Conservation (phyloP, 64 coral and sea anemone species). For the Hydrozoanthus tunicans region DNA sequence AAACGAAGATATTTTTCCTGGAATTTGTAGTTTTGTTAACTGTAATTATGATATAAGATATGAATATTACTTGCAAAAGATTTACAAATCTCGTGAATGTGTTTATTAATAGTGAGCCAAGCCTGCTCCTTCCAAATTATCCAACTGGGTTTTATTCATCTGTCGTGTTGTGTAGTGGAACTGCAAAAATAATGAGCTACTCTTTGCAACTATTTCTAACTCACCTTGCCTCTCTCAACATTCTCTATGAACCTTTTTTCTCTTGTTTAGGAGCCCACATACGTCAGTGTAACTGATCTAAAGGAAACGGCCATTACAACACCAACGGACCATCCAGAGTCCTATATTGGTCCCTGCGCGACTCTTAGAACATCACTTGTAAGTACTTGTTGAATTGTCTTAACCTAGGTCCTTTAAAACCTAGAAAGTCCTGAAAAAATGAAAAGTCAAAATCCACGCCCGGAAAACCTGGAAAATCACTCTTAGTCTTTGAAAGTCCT, state of each 20-base stretch:
- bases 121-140: no score
- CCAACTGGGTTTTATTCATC: no score
- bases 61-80: no score
- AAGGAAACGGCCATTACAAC: constrained; percentile 14
- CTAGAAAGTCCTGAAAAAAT: neutral
- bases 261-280: constrained; percentile 10
- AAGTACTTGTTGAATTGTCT: neutral
- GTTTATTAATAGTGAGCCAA: no score
- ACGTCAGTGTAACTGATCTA: neutral
- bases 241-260: neutral
- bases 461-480: no score
- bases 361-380: constrained; percentile 21
- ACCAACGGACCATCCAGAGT: constrained; percentile 6
- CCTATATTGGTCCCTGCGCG: constrained; percentile 21
- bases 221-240: neutral
- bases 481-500: no score
- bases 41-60: no score
- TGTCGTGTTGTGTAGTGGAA: no score
- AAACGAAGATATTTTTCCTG: no score
- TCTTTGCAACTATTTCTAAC: neutral
- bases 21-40: no score
- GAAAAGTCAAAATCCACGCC: neutral
- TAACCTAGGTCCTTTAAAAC: no score
- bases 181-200: neutral
- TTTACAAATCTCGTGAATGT: no score